A percentile compares a stretch with the other conserved stretches of the same genome.
Conservation (phyloP, 2,888 invertebrate species). For the Drosophila phalerata region DNA sequence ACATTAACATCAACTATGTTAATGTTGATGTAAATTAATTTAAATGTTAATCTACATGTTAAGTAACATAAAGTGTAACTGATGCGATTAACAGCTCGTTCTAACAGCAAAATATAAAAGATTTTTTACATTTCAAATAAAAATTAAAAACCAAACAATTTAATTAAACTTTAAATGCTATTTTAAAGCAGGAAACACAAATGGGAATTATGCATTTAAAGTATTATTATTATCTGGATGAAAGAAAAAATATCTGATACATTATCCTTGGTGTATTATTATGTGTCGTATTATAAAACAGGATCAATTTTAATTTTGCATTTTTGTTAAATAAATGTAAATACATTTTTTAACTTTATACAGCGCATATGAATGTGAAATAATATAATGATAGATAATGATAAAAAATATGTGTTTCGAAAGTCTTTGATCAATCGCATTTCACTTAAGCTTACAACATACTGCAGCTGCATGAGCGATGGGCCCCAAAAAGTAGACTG, state of each 20-base stretch:
- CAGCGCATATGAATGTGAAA: not conserved
- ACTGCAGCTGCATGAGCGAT: slow-evolving; percentile 19
- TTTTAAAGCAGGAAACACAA: too few relatives aligned
- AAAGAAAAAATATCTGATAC: too few relatives aligned
- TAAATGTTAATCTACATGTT: not conserved
- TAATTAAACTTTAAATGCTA: not conserved
- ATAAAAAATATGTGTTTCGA: not conserved
- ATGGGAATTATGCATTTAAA: not conserved
- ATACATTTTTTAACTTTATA: not conserved
- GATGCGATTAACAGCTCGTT: too few relatives aligned
- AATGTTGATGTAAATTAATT: not conserved
- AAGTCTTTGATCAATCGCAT: slow-evolving; percentile 29
- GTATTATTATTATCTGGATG: not conserved
- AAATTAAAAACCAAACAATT: too few relatives aligned
- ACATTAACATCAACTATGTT: not conserved
- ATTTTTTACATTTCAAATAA: too few relatives aligned
- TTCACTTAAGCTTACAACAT: slow-evolving; percentile 10
- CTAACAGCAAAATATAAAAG: too few relatives aligned
- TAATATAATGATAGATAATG: not conserved
- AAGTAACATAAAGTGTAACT: not conserved
- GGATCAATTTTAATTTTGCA: too few relatives aligned
- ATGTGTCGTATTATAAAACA: too few relatives aligned
- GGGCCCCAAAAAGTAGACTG: not conserved
- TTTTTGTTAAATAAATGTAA: too few relatives aligned
- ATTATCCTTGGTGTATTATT: too few relatives aligned